Evolutionary conservation across 2,113 vertebrate genomes (phyloP).

Genomic region (Lota lota): DNA sequence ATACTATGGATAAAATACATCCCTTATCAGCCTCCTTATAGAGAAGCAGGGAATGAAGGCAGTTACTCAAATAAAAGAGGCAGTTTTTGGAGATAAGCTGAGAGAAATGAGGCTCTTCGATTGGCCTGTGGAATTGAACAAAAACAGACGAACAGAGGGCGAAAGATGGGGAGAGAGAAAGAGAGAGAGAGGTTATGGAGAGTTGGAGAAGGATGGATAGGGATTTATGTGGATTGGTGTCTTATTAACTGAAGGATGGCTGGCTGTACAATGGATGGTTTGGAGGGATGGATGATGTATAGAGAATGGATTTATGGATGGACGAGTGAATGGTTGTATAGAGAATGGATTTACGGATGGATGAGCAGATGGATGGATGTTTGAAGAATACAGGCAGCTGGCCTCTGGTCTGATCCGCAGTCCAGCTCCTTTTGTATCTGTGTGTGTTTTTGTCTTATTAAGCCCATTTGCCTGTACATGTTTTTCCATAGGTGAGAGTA

Average conservation of each 20-base stretch:
- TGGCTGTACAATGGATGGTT: not conserved
- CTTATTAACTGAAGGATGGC: not conserved
- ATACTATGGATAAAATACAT: constrained; percentile 66
- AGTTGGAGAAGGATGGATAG: not conserved
- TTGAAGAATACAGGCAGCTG: not conserved
- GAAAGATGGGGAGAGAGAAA: constrained; percentile 29
- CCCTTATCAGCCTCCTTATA: constrained; percentile 70
- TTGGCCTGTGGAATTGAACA: constrained; percentile 45
- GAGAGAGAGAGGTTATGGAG: not conserved
- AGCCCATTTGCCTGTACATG: too few species aligned
- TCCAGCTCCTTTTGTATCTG: too few species aligned
- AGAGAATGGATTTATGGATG: not conserved
- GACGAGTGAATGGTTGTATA: not conserved
- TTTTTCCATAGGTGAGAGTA: too few species aligned
- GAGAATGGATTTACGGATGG: constrained; percentile 32
- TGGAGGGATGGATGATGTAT: not conserved
- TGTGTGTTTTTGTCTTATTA: too few species aligned
- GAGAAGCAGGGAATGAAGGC: constrained; percentile 68
- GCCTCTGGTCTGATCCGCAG: too few species aligned
- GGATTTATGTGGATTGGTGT: not conserved
- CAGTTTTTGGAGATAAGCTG: constrained; percentile 66
- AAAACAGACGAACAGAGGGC: too few species aligned
- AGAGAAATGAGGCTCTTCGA: constrained; percentile 57
- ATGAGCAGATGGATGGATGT: constrained; percentile 21
- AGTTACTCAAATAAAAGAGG: constrained; percentile 72